Base-by-base conservation (phyloP, 2,113 vertebrate species). In the Lophura nycthemera region DNA sequence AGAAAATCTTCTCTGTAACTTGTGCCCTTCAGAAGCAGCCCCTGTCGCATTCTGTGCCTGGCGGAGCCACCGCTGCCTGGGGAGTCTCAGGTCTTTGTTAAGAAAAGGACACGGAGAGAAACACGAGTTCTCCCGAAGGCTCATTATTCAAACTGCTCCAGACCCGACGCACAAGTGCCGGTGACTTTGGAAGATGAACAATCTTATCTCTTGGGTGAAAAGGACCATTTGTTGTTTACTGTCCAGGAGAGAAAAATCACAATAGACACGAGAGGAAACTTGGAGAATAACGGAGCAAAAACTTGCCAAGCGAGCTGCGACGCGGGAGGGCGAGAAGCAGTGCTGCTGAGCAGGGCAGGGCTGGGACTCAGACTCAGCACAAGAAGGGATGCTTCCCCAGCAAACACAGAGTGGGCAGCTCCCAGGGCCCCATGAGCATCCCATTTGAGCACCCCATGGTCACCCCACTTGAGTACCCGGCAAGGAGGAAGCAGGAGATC, bases 171-270 rank as follows among this genome's bases (percentile, higher is more conserved):
- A 92, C 94, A 50, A 97, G 96, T 42, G 92, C 96, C 91, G 84
- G 97, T 98, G 98, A 98, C 98, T 98, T 98, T 98, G 97, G 97
- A 96, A 97, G 97, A 97, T 85, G 96, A 97, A 98, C 97, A 98
- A 97, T 98, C 97, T 98, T 98, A 98, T 98, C 98, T 98, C 97
- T 88, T 67, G 97, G 97, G 98, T 97, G 97, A 98, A 98, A 98
- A 97, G 97, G 97, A 97, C 98, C 98, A 98, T 98, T 98, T 97
- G 97, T 97, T 97, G 98, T 98, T 97, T 93, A 92, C 96, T 94
- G 96, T 97, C 97, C 97, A 47, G 93, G 95, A 94, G 95, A 96
- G 93, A 92, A 60, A 79, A 82, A 94, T 81, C 90, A 78, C 96
- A 94, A 86, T 88, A 90, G 91, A 84, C 93, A 57, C 1, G 0